These are phyloP conservation scores for Myotis planiceps DNA, from an alignment of 2,797 vertebrate species.

Conservation along the genomic window DNA sequence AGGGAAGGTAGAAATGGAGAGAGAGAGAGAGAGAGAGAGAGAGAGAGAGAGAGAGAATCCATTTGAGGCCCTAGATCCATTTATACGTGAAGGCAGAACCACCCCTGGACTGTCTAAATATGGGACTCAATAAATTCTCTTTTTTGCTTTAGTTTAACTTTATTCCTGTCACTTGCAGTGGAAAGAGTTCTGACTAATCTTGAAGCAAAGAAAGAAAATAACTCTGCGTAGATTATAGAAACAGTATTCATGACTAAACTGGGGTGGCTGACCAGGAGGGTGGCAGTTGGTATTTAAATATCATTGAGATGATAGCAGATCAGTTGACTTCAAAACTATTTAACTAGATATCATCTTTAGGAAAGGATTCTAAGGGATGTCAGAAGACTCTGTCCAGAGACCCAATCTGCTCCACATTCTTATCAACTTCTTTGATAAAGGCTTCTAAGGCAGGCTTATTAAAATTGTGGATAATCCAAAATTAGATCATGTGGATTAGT, in stretches of 20 bases:
- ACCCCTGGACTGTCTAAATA: neutral
- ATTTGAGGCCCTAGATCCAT: neutral
- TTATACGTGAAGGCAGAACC: neutral
- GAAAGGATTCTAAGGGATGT: neutral
- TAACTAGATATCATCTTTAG: neutral
- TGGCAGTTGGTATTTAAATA: neutral
- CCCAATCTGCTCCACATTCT: neutral
- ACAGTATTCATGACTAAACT: neutral
- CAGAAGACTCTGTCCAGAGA: neutral
- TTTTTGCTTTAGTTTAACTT: neutral
- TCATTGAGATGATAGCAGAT: neutral
- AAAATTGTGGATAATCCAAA: slow-evolving; percentile 16
- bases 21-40: rapidly evolving
- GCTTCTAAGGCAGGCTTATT: neutral
- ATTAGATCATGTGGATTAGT: neutral
- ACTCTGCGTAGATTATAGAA: neutral
- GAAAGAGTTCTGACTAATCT: neutral
- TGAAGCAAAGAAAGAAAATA: slow-evolving; percentile 39
- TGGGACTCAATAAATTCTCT: neutral
- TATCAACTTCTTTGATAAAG: neutral
- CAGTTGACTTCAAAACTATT: slow-evolving; percentile 14
- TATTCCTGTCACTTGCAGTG: neutral
- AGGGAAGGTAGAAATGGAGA: too few species aligned
- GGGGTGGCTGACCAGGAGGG: neutral
- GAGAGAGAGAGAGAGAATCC: neutral